Percentiles rank a stretch among this genome's conserved stretches.
These are phyloP conservation scores for Trissolcus brochymenae DNA, from an alignment of 2,888 invertebrate genomes.

Conservation along the genomic window DNA sequence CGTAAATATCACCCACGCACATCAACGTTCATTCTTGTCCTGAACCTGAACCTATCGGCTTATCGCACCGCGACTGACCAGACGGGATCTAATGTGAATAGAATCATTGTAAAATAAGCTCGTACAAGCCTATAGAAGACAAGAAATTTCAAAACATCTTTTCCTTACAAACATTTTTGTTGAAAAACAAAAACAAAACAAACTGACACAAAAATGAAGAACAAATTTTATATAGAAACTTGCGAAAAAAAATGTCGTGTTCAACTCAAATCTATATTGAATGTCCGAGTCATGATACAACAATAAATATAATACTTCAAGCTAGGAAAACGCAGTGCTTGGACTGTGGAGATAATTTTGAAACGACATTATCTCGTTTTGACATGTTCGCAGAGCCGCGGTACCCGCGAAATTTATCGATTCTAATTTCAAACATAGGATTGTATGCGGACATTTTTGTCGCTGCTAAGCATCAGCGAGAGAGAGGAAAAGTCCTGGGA, in stretches of 20 bases:
- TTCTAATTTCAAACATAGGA: slow-evolving; percentile 49
- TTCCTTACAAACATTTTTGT: background rate
- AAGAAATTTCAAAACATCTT: slow-evolving; percentile 22
- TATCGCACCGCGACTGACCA: slow-evolving; percentile 35
- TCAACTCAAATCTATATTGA: slow-evolving; percentile 6
- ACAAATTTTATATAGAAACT: background rate
- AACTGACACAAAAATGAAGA: background rate
- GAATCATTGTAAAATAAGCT: slow-evolving; percentile 39
- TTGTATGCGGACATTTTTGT: slow-evolving; percentile 42
- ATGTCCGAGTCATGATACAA: slow-evolving; percentile 24
- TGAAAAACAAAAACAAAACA: background rate
- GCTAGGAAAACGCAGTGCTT: slow-evolving; percentile 22
- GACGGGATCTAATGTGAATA: slow-evolving; percentile 44
- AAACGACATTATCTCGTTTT: slow-evolving; percentile 51
- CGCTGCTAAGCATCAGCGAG: slow-evolving; percentile 30
- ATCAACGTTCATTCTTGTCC: slow-evolving; percentile 50
- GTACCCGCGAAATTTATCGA: slow-evolving; percentile 49
- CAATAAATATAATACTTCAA: slow-evolving; percentile 46
- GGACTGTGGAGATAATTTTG: slow-evolving; percentile 37
- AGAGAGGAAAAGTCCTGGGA: slow-evolving; percentile 38
- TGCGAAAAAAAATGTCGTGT: background rate
- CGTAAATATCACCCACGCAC: slow-evolving; percentile 49
- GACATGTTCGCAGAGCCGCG: slow-evolving; percentile 42
- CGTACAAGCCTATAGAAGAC: slow-evolving; percentile 15
- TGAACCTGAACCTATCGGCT: slow-evolving; percentile 44